These are phyloP conservation scores for Mesorhabditis spiculigera DNA, from an alignment of 2,888 invertebrate genomes.

Conservation along the genomic window DNA sequence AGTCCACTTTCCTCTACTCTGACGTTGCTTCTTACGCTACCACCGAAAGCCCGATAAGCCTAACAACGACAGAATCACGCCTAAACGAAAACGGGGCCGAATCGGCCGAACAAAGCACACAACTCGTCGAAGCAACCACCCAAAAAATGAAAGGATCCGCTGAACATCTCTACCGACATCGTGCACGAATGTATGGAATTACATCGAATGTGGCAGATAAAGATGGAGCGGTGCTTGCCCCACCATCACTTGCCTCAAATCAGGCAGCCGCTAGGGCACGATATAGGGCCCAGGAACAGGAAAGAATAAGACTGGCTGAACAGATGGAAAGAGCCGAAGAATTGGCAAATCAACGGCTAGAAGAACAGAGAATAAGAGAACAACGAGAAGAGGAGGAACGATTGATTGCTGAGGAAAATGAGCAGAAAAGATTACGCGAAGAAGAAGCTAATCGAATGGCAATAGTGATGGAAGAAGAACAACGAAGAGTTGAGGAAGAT, in stretches of 20 bases:
- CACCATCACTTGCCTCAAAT: no score
- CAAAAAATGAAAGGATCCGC: background rate
- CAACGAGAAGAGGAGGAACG: background rate
- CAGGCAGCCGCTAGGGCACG: no score
- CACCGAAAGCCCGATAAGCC: background rate
- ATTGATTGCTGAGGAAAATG: background rate
- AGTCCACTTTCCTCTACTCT: background rate
- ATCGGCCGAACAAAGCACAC: no score
- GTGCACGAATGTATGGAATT: background rate
- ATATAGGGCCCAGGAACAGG: background rate
- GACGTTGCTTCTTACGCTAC: constrained; percentile 1
- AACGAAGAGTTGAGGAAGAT: background rate
- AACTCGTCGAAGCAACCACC: no score
- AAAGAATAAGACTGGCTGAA: background rate
- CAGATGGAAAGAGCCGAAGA: background rate
- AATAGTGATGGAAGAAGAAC: background rate
- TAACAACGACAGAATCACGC: no score
- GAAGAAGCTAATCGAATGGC: background rate
- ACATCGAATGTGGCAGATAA: background rate
- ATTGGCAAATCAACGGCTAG: background rate
- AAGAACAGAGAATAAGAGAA: background rate
- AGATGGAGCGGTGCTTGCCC: background rate
- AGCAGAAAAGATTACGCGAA: background rate
- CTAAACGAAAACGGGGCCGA: no score
- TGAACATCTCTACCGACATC: background rate